phyloP scores from a whole-genome alignment of 2,888 invertebrate genomes.

The Gari tellinella region DNA sequence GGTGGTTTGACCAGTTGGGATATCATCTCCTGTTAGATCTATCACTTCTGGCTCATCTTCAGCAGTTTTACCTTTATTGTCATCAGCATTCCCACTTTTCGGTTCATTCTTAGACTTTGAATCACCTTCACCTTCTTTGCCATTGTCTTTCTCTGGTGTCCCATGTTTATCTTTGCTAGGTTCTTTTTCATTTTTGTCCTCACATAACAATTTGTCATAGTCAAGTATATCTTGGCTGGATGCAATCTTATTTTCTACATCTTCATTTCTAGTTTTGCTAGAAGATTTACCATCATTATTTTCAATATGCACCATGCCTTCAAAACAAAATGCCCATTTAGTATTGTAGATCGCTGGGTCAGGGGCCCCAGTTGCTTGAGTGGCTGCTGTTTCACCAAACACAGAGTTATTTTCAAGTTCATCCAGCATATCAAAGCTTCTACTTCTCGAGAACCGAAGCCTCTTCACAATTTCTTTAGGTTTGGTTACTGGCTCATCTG shows the following conservation, averaged over 20 bases:
- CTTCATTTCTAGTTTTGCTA: too few relatives aligned
- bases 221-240: too few relatives aligned
- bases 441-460: slow-evolving; percentile 25
- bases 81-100: background rate
- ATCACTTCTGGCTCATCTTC: slow-evolving; percentile 25
- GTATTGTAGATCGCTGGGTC: slow-evolving; percentile 6
- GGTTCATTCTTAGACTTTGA: background rate
- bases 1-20: background rate
- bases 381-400: slow-evolving; percentile 10
- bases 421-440: slow-evolving; percentile 32
- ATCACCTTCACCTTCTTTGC: too few relatives aligned
- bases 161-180: too few relatives aligned
- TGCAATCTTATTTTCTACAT: too few relatives aligned
- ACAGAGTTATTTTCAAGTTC: slow-evolving; percentile 20
- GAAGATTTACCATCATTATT: background rate
- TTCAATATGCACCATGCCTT: background rate
- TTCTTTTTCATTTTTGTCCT: too few relatives aligned
- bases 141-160: too few relatives aligned
- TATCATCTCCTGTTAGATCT: slow-evolving; percentile 41
- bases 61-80: background rate
- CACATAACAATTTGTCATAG: too few relatives aligned
- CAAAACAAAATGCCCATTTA: slow-evolving; percentile 24
- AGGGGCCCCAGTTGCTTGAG: slow-evolving; percentile 2
- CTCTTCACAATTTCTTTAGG: slow-evolving; percentile 7
- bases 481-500: background rate